phyloP scores from a whole-genome alignment of 2,797 vertebrate species.

The Phataginus tricuspis region DNA sequence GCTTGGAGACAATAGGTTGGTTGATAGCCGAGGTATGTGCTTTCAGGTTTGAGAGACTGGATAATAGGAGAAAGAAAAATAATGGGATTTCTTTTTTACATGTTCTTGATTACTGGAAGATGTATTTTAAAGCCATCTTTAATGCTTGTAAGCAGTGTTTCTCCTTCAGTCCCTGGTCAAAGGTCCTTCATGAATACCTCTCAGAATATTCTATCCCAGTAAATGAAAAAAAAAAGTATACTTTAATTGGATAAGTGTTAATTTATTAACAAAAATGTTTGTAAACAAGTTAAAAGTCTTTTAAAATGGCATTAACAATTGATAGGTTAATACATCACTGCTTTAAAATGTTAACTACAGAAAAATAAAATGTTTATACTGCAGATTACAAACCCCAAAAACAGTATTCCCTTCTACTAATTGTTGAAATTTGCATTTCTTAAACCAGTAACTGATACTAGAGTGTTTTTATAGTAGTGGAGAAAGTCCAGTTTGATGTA shows the following conservation, averaged over 20 bases:
- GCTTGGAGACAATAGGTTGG: not conserved
- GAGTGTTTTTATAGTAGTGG: constrained; percentile 54
- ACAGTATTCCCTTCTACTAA: not conserved
- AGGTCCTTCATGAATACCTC: not conserved
- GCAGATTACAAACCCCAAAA: not conserved
- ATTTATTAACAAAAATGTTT: not conserved
- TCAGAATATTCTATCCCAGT: not conserved
- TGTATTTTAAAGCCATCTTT: not conserved
- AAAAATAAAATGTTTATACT: not conserved
- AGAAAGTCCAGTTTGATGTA: not conserved
- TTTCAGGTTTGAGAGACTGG: not conserved
- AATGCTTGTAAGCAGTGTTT: not conserved
- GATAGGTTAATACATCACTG: not conserved
- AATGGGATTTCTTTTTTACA: not conserved
- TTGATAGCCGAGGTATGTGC: not conserved
- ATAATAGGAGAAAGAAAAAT: not conserved
- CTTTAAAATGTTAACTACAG: constrained; percentile 18
- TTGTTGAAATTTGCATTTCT: constrained; percentile 58
- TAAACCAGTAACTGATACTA: constrained; percentile 5
- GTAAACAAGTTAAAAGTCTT: not conserved
- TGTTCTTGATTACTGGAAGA: not conserved
- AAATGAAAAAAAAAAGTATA: not conserved
- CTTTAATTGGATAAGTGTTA: not conserved
- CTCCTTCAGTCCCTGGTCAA: not conserved
- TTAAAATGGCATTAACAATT: not conserved